These are phyloP conservation scores for Piaya cayana DNA, from an alignment of 2,113 vertebrate genomes.

Conservation along the genomic window DNA sequence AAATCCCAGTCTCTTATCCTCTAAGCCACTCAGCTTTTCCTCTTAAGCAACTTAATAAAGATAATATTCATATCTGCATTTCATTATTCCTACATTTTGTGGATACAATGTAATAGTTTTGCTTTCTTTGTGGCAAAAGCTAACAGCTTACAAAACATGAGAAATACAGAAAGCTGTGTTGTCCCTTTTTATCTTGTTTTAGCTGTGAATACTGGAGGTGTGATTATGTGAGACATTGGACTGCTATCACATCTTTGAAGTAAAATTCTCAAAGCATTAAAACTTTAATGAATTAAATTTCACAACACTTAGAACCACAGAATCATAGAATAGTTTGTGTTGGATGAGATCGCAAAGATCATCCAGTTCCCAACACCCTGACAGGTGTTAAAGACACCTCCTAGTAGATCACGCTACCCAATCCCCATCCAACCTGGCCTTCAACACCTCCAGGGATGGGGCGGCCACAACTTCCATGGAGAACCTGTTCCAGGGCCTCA, in stretches of 20 bases:
- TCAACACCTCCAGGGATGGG: too few relatives aligned
- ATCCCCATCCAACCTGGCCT: too few relatives aligned
- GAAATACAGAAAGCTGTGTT: background rate
- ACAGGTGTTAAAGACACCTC: too few relatives aligned
- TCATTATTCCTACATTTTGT: background rate
- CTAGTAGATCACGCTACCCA: too few relatives aligned
- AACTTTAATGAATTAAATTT: background rate
- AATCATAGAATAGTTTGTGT: too few relatives aligned
- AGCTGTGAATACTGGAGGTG: background rate
- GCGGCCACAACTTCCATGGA: too few relatives aligned
- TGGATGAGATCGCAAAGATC: too few relatives aligned
- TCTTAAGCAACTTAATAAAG: conserved; percentile 43
- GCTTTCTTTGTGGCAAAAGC: conserved; percentile 14
- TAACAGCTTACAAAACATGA: background rate
- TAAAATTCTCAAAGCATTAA: background rate
- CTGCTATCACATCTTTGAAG: background rate
- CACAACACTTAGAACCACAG: too few relatives aligned
- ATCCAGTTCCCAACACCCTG: too few relatives aligned
- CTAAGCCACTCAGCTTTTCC: conserved; percentile 3
- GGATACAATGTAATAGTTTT: background rate
- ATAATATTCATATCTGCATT: conserved; percentile 15
- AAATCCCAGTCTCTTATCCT: conserved; percentile 18
- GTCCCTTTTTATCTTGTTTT: background rate
- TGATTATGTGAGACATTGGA: background rate
- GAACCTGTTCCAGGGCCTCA: too few relatives aligned